Evolutionary conservation across 2,888 invertebrate genomes (phyloP).

Genomic region (Anoncus sp.): DNA sequence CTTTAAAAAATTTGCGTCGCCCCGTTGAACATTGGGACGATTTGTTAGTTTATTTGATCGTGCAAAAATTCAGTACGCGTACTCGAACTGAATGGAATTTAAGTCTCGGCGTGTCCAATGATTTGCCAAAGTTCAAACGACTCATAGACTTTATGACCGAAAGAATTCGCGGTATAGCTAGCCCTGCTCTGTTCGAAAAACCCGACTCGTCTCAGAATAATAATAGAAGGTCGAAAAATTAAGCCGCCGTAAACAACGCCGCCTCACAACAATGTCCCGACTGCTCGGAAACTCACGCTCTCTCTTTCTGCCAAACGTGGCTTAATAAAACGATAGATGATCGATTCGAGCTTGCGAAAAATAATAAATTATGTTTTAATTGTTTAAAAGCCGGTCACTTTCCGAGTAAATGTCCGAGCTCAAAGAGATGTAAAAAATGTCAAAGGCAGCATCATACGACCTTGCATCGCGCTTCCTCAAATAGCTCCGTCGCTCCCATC

Average conservation of each 20-base stretch:
- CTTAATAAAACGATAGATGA: too few species aligned
- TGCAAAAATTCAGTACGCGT: conserved; percentile 18
- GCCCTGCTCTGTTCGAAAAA: too few species aligned
- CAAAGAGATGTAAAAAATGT: conserved; percentile 48
- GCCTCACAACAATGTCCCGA: conserved; percentile 1
- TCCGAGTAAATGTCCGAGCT: conserved; percentile 34
- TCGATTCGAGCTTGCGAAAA: too few species aligned
- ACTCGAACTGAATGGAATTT: too few species aligned
- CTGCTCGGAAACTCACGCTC: too few species aligned
- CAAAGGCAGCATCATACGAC: conserved; percentile 49
- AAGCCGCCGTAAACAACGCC: conserved; percentile 15
- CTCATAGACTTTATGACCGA: conserved; percentile 13
- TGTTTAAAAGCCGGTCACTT: conserved; percentile 48
- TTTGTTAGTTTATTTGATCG: conserved; percentile 26
- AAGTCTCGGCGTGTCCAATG: too few species aligned
- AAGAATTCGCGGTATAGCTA: conserved; percentile 14
- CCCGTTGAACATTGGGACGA: conserved; percentile 42
- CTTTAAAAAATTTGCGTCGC: conserved; percentile 34
- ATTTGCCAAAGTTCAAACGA: too few species aligned
- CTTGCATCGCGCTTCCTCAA: conserved; percentile 23
- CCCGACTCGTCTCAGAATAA: too few species aligned
- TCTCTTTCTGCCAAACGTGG: too few species aligned
- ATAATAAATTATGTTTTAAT: conserved; percentile 55
- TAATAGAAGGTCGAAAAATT: background rate
- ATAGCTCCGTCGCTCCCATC: too few species aligned